phyloP scores from a whole-genome alignment of 2,113 vertebrate genomes.

The Gymnarchus niloticus region DNA sequence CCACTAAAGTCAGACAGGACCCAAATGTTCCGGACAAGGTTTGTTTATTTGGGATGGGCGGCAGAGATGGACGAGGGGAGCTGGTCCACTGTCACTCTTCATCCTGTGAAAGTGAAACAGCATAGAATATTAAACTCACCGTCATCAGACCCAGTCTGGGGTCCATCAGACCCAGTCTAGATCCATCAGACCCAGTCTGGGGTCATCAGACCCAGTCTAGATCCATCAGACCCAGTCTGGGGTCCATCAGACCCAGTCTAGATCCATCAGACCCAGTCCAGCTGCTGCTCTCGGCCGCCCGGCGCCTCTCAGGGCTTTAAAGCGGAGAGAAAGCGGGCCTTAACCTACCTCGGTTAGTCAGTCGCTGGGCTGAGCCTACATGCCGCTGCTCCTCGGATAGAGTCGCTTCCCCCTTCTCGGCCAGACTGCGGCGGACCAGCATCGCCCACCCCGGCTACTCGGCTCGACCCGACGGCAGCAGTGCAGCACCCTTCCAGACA shows the following conservation, averaged over 20 bases:
- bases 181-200: no score
- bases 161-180: no score
- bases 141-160: neutral
- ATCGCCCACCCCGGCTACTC: neutral
- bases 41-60: neutral
- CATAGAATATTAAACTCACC: neutral
- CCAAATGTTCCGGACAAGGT: neutral
- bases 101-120: constrained; percentile 14
- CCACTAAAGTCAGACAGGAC: neutral
- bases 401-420: neutral
- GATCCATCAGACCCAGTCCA: no score
- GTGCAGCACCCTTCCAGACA: neutral
- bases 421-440: neutral
- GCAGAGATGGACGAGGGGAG: neutral
- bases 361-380: neutral
- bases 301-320: neutral
- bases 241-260: no score
- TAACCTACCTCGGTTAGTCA: neutral
- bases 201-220: no score
- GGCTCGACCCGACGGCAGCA: no score
- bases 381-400: neutral
- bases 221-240: neutral
- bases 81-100: constrained; percentile 5
- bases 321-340: no score
- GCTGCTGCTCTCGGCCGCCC: neutral